Evolutionary conservation across 2,113 vertebrate species (phyloP).

Genomic region (Willisornis vidua): DNA sequence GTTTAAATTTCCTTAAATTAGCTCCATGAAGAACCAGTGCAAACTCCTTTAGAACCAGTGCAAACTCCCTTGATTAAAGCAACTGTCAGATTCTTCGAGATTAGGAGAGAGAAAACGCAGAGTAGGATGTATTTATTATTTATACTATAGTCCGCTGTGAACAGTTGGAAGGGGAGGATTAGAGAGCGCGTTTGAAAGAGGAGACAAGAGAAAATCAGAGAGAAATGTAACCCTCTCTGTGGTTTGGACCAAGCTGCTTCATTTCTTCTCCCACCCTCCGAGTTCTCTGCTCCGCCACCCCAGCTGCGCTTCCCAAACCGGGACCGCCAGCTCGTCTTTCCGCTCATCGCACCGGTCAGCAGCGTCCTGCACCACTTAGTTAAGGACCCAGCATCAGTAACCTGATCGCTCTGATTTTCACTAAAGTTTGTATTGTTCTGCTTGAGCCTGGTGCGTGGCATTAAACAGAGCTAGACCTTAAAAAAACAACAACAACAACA

Average conservation of each 20-base stretch:
- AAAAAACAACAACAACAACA: too few species aligned
- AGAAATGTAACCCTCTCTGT: background rate
- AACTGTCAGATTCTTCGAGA: constrained; percentile 22
- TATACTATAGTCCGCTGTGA: constrained; percentile 68
- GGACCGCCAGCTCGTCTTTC: background rate
- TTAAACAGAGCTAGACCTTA: background rate
- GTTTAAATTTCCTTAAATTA: constrained; percentile 78
- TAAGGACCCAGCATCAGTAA: background rate
- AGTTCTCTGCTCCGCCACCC: background rate
- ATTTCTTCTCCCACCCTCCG: background rate
- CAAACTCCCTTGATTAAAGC: constrained; percentile 59
- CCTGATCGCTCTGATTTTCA: background rate
- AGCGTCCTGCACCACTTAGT: background rate
- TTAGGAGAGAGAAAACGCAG: constrained; percentile 72
- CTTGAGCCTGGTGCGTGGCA: background rate
- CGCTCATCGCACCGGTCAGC: background rate
- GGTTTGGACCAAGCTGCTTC: background rate
- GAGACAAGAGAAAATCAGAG: background rate
- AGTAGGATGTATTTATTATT: constrained; percentile 79
- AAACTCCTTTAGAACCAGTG: constrained; percentile 71
- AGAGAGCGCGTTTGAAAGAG: background rate
- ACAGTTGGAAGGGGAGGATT: constrained; percentile 20
- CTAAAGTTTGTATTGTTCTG: background rate
- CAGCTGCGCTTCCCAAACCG: background rate
- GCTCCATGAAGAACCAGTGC: constrained; percentile 74